Evolutionary conservation across 2,888 invertebrate species (phyloP), one percentile per base, ranked within the genome.

Genomic region (Pediacus dermestoides): DNA sequence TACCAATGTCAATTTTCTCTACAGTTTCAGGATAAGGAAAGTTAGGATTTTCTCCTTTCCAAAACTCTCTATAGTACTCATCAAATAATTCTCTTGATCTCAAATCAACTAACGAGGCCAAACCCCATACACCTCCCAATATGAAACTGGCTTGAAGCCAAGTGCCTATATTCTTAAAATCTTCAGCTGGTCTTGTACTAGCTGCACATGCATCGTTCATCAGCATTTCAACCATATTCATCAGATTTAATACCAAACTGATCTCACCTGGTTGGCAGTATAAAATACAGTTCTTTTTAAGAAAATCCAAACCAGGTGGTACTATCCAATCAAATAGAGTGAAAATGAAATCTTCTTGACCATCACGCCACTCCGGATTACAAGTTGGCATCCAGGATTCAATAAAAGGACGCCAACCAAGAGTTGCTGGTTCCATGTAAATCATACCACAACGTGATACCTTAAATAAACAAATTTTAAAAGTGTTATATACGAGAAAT

Each of bases 391-490:
- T 54, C 93, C 94, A 94, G 0, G 90, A 89, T 46, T 77, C 76
- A 14, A 87, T 76, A 57, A 91, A 82, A 0, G 90, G 85, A 46
- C 74, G 71, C 82, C 90, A 92, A 2, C 93, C 93, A 3, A 94
- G 72, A 1, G 85, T 81, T 1, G 75, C 66, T 0, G 93, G 85
- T 67, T 95, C 93, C 75, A 94, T 80, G 64, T 88, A 91, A 52
- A 91, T 86, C 88, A 91, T 90, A 30, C 90, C 90, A 67, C 90
- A 91, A 36, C 90, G 76, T 8, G 89, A 89, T 3, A 68, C 68
- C 67, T 66, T 27, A 15, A 46, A 44, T 27, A 3, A 15, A n/a
- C n/a, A n/a, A n/a, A n/a, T n/a, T 22, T 34, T 26, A 12, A n/a
- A n/a, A n/a, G n/a, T n/a, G n/a, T n/a, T n/a, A n/a, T n/a, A n/a